phyloP scores from a whole-genome alignment of 2,797 vertebrate genomes.

The Heterohyrax brucei region DNA sequence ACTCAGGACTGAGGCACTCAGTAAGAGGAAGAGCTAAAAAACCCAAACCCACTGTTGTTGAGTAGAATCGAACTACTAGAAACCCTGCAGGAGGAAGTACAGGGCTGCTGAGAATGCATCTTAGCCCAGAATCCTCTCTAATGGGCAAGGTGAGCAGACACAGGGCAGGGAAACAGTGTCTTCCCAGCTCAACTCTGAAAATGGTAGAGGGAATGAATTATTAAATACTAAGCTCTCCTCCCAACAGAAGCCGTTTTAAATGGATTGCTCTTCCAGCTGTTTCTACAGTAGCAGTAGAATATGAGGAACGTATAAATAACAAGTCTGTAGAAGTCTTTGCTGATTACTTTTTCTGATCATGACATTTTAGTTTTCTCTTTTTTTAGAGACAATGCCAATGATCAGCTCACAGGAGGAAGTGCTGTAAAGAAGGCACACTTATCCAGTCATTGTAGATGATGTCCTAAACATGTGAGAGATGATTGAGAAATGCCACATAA shows the following conservation, averaged over 20 bases:
- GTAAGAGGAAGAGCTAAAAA: too few relatives aligned
- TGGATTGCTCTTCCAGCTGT: slow-evolving; percentile 19
- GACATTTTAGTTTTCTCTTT: neutral
- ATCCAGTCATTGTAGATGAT: neutral
- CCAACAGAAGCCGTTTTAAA: slow-evolving; percentile 57
- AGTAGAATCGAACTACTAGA: too few relatives aligned
- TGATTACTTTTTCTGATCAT: neutral
- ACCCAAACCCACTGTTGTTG: too few relatives aligned
- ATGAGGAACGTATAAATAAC: neutral
- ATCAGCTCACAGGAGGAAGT: neutral
- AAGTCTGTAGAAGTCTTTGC: neutral
- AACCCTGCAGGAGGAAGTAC: neutral
- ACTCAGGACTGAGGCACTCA: neutral
- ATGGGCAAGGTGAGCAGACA: neutral
- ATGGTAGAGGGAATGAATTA: slow-evolving; percentile 76
- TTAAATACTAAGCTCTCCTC: slow-evolving; percentile 69
- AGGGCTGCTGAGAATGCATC: too few relatives aligned
- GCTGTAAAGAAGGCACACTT: neutral
- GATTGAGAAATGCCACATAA: neutral
- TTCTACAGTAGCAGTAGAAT: slow-evolving; percentile 55
- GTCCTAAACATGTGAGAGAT: neutral
- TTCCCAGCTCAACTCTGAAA: neutral
- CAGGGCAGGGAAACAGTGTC: neutral
- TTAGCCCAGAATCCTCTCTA: neutral
- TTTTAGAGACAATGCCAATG: neutral